These are phyloP conservation scores for Gobionotothen gibberifrons DNA, from an alignment of 2,797 vertebrate species.

Conservation along the genomic window DNA sequence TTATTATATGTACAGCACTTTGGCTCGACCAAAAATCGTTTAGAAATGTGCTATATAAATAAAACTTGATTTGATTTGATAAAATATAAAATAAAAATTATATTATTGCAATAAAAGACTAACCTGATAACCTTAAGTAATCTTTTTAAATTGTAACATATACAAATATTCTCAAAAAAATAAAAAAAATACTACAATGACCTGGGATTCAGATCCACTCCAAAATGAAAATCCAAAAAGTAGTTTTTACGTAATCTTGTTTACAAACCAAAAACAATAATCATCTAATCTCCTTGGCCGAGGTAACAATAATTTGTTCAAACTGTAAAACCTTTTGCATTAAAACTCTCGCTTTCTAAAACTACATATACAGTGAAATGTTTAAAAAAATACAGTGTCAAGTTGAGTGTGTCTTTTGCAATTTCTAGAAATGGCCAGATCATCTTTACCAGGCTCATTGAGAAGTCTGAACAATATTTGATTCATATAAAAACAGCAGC, in stretches of 20 bases:
- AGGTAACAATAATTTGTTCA: not conserved
- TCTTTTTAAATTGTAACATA: constrained; percentile 1
- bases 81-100: not conserved
- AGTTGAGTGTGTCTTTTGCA: not conserved
- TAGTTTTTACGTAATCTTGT: too few relatives aligned
- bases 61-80: too few relatives aligned
- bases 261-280: too few relatives aligned
- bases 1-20: too few relatives aligned
- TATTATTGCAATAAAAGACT: not conserved
- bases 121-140: not conserved
- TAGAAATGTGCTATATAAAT: too few relatives aligned
- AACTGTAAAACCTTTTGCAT: constrained; percentile 2
- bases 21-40: too few relatives aligned
- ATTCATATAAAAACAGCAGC: constrained; percentile 6
- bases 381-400: constrained; percentile 19
- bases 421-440: not conserved
- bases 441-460: not conserved
- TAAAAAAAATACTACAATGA: not conserved
- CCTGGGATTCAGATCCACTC: too few relatives aligned
- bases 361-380: not conserved
- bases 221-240: too few relatives aligned
- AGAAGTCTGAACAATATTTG: constrained; percentile 4
- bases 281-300: too few relatives aligned
- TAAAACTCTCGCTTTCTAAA: constrained; percentile 9
- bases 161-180: not conserved